These are phyloP conservation scores for Lepidurus couesii DNA, from an alignment of 1,140 invertebrate genomes.

Conservation along the genomic window DNA sequence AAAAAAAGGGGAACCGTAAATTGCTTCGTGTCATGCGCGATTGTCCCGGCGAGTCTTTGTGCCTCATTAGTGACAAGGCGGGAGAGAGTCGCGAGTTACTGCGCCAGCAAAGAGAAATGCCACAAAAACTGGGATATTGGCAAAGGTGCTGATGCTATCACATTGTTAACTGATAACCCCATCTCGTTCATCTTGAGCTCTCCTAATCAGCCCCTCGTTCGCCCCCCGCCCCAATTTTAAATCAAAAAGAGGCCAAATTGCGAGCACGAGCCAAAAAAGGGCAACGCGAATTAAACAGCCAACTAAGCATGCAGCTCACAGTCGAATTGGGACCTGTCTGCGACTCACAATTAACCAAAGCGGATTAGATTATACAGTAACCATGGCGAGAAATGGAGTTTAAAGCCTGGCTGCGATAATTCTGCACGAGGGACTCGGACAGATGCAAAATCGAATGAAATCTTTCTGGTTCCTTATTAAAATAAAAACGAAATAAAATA, in stretches of 20 bases:
- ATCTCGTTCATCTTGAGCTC: not conserved
- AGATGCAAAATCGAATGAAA: too few relatives aligned
- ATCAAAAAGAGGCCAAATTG: not conserved
- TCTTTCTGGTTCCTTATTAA: not conserved
- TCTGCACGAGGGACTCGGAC: too few relatives aligned
- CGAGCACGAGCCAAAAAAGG: constrained; percentile 14
- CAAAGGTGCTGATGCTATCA: constrained; percentile 11
- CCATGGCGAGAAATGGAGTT: too few relatives aligned
- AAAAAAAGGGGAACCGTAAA: not conserved
- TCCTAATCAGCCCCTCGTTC: not conserved
- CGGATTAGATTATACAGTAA: too few relatives aligned
- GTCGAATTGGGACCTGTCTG: not conserved
- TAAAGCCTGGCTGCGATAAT: too few relatives aligned
- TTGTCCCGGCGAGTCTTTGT: constrained; percentile 14
- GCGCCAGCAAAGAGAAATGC: not conserved
- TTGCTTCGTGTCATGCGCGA: not conserved
- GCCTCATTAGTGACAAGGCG: constrained; percentile 4
- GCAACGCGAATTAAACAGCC: not conserved
- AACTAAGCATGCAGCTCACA: not conserved
- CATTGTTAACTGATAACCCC: not conserved
- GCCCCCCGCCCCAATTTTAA: not conserved
- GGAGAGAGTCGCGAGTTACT: not conserved
- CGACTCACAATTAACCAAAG: not conserved
- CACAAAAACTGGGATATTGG: not conserved
- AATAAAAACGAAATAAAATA: not conserved